Evolutionary conservation across 2,113 vertebrate genomes (phyloP).

Genomic region (Leucoraja erinaceus): DNA sequence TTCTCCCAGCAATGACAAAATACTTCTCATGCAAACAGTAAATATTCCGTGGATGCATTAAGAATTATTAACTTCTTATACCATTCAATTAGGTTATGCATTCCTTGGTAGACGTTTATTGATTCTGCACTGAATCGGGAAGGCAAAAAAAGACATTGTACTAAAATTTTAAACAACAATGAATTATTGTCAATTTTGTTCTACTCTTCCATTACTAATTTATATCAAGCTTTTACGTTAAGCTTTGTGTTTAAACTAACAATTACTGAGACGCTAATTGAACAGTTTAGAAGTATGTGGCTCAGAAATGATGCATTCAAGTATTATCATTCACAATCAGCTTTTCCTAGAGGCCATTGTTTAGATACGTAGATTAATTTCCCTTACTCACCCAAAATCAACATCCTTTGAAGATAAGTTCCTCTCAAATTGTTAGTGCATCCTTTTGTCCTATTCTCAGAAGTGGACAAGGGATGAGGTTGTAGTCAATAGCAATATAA

Average conservation of each 20-base stretch:
- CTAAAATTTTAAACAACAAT: background rate
- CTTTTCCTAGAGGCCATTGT: background rate
- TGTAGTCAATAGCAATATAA: background rate
- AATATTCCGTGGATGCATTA: background rate
- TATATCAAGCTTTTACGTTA: background rate
- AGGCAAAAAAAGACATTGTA: background rate
- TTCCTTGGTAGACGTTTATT: background rate
- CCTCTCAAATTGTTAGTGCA: background rate
- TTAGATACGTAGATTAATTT: background rate
- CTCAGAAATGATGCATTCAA: background rate
- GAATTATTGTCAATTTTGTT: background rate
- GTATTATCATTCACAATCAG: background rate
- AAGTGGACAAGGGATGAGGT: background rate
- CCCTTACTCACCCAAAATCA: background rate
- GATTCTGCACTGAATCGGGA: too few relatives aligned
- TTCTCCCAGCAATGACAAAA: too few relatives aligned
- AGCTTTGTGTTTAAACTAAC: background rate
- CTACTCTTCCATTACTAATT: background rate
- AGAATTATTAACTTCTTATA: background rate
- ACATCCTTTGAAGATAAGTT: background rate
- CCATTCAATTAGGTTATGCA: background rate
- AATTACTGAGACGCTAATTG: background rate
- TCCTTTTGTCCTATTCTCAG: background rate
- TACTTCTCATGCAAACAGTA: background rate
- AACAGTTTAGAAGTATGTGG: background rate